Base-by-base conservation (phyloP, 2,797 vertebrate species). In the Nannoperca australis region DNA sequence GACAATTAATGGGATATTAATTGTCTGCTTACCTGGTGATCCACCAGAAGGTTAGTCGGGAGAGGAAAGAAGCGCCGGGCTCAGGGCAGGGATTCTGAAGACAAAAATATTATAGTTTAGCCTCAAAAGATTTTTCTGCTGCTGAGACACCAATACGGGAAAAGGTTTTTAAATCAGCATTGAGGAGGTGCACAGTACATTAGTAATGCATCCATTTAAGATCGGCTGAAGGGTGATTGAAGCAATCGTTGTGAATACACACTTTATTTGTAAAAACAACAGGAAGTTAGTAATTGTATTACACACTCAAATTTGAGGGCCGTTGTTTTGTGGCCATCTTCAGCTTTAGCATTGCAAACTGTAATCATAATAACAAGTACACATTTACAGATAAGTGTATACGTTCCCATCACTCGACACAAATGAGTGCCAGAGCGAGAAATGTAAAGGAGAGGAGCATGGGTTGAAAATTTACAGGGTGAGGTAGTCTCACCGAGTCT, bases 1-100 rank as follows among this genome's bases (percentile, higher is more conserved):
- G 24, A 27, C 24, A 27, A 27, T 27, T 27, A 27, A 27, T 27
- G 2, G 12, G 22, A 9, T 11, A 5, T 20, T 10, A 24, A 22
- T 2, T 0, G 7, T 24, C 2, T 45, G 76, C 96, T 96, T 91
- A 98, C 98, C 96, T 92, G 69, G 94, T 97, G 90, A 99, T 97
- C 98, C 98, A 99, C 97, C 98, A 99, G 92, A 99, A 99, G 0
- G 95, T 97, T 79, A 99, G 96, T 89, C 91, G 96, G 72, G 98
- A 99, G 15, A 99, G 96, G 88, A 99, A 99, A 12, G 97, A 96
- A 7, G 96, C 96, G 71, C 96, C 93, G 0, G 86, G 93, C 59
- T 99, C 98, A 11, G 98, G 98, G 84, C 98, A 99, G 0, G 96
- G 96, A 83, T 99, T 99, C 98, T 99, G 77, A 38, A 79, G 54